A percentile compares a stretch with the other conserved stretches of the same genome.
These are phyloP conservation scores for Trissolcus basalis DNA, from an alignment of 1,140 invertebrate species.

Conservation along the genomic window DNA sequence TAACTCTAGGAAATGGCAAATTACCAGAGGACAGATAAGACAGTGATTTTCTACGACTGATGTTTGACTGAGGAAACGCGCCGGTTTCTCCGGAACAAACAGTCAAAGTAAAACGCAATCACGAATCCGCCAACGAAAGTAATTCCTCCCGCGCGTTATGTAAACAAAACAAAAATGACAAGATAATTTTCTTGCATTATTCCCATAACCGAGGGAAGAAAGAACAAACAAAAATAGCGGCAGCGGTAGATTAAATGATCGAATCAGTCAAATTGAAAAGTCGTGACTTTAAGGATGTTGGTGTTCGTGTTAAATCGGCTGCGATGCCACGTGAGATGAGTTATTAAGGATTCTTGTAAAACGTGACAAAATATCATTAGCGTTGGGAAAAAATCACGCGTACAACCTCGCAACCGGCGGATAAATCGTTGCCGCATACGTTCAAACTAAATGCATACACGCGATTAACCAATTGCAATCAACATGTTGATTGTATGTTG, in stretches of 20 bases:
- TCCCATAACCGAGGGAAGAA: neutral
- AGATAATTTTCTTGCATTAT: too few relatives aligned
- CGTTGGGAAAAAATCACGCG: constrained; percentile 18
- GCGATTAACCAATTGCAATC: constrained; percentile 56
- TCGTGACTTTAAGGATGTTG: constrained; percentile 4
- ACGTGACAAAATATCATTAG: constrained; percentile 56
- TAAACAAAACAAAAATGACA: too few relatives aligned
- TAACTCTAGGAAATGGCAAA: constrained; percentile 11
- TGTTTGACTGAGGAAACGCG: too few relatives aligned
- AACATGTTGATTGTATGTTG: constrained; percentile 52
- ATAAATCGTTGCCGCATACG: constrained; percentile 30
- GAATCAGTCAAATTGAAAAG: constrained; percentile 1
- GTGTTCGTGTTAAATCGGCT: constrained; percentile 25
- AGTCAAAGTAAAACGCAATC: too few relatives aligned
- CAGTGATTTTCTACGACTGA: neutral
- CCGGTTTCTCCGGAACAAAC: too few relatives aligned
- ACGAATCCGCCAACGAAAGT: too few relatives aligned
- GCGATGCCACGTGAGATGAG: constrained; percentile 41
- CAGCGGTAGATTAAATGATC: too few relatives aligned
- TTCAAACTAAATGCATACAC: constrained; percentile 33
- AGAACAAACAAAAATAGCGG: neutral
- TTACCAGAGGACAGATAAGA: constrained; percentile 9
- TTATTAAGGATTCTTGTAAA: constrained; percentile 47
- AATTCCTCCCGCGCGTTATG: too few relatives aligned
- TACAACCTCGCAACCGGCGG: constrained; percentile 6